A percentile compares a stretch with the other conserved stretches of the same genome.
Conservation (phyloP, 1,140 invertebrate species). For the Drosophila kohkoa region DNA sequence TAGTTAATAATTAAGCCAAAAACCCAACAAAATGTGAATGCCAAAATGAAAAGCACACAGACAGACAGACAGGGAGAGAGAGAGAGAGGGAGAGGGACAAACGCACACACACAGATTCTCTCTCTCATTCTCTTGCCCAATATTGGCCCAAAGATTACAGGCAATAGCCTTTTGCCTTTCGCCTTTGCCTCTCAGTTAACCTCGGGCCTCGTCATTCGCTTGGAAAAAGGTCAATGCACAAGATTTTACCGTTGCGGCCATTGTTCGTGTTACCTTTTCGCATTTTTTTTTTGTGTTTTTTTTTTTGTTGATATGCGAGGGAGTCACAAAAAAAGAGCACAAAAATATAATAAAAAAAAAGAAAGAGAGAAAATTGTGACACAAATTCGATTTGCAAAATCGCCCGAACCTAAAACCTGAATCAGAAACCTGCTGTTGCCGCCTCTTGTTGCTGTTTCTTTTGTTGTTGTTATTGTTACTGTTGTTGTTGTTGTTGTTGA, state of each 20-base stretch:
- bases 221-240: conserved; percentile 69
- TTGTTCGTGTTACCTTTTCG: conserved; percentile 34
- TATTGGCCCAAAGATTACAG: conserved; percentile 25
- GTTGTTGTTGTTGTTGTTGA: background rate
- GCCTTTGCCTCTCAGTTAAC: conserved; percentile 17
- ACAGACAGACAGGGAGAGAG: conserved; percentile 2
- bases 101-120: background rate
- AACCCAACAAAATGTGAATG: background rate
- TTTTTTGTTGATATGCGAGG: conserved; percentile 9
- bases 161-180: conserved; percentile 8
- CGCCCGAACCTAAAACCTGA: conserved; percentile 20
- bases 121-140: background rate
- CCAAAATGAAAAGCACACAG: conserved; percentile 12
- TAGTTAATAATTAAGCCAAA: conserved; percentile 51
- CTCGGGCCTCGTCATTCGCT: conserved; percentile 45
- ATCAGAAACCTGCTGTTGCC: conserved; percentile 4
- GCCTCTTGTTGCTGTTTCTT: too few species aligned
- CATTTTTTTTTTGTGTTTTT: conserved; percentile 9
- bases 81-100: background rate
- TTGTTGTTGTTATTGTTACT: background rate
- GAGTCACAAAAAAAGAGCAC: conserved; percentile 5
- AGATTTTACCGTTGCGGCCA: conserved; percentile 40
- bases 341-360: conserved; percentile 17
- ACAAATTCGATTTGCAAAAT: conserved; percentile 62
- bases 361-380: conserved; percentile 27